Base-by-base conservation (phyloP, 2,888 invertebrate genomes). In the Leptopterna dolabrata region DNA sequence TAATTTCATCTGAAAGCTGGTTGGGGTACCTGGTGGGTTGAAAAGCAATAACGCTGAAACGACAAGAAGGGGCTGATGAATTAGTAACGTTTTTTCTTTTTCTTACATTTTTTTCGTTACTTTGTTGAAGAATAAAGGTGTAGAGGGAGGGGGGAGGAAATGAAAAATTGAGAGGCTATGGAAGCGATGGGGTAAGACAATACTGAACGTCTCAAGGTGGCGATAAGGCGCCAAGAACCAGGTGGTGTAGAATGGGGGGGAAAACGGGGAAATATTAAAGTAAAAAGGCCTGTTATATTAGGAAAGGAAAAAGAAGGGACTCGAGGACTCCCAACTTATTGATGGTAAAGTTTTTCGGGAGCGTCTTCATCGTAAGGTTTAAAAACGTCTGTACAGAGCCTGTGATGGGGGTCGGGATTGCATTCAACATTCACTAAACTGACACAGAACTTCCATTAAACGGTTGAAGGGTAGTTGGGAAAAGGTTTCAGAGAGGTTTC, bases 131-230 rank as follows among this genome's bases (percentile, higher is more conserved):
- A 78, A 45, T 45, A 27, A 24, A 45, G 19, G 78, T 4, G 63
- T 11, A 13, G 63, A 63, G 7, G 63, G 51, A 19, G 45, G 76
- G 13, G 36, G 36, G 27, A 45, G 78, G 78, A 78, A 78, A 78
- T 78, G 78, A 78, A 78, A 78, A 78, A 78, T 78, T 78, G 78
- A 78, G 78, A 78, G 78, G 78, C 78, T 78, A 78, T 24, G 78
- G 45, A 76, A 6, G 24, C 4, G 63, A 78, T 36, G 78, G 78
- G 78, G 78, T 45, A 78, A 78, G 78, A 78, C 78, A 78, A 78
- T 78, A 43, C 41, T 24, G 78, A 78, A 78, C 41, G 78, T 45
- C 78, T 78, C 24, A 45, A 78, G 78, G 78, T 45, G 78, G 45
- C 78, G 78, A 78, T 78, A 78, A 45, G 78, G 78, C 7, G 78